These are phyloP conservation scores for Triplophysa yarkandensis DNA, from an alignment of 2,797 vertebrate genomes.

Conservation along the genomic window DNA sequence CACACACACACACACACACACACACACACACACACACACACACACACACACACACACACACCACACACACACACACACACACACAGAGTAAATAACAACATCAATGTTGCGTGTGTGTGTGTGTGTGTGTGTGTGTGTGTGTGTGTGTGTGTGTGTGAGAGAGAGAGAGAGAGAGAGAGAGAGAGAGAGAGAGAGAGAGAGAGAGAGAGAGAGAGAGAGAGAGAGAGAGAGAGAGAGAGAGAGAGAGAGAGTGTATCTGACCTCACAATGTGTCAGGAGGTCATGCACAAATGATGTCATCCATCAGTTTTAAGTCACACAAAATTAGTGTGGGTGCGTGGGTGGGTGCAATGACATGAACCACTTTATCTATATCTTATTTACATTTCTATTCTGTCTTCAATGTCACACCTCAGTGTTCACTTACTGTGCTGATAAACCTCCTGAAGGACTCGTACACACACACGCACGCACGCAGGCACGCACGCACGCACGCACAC, in stretches of 20 bases:
- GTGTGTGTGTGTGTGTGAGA: too few species aligned
- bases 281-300: slow-evolving; percentile 45
- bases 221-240: not conserved
- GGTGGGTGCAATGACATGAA: slow-evolving; percentile 25
- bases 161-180: not conserved
- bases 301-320: slow-evolving; percentile 52
- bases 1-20: too few species aligned
- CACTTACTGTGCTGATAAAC: slow-evolving; percentile 51
- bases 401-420: slow-evolving; percentile 54
- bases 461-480: slow-evolving; percentile 30
- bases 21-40: too few species aligned
- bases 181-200: not conserved
- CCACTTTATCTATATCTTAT: slow-evolving; percentile 40
- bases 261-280: slow-evolving; percentile 56
- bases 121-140: slow-evolving; percentile 6
- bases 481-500: slow-evolving; percentile 31
- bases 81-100: slow-evolving; percentile 8
- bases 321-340: not conserved
- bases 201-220: not conserved
- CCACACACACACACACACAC: too few species aligned
- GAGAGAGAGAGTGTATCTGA: slow-evolving; percentile 7
- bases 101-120: not conserved
- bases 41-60: too few species aligned
- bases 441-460: slow-evolving; percentile 63
- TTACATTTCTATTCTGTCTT: slow-evolving; percentile 60